Evolutionary conservation across 2,888 invertebrate species (phyloP).

Genomic region (Pristionchus japonicus): DNA sequence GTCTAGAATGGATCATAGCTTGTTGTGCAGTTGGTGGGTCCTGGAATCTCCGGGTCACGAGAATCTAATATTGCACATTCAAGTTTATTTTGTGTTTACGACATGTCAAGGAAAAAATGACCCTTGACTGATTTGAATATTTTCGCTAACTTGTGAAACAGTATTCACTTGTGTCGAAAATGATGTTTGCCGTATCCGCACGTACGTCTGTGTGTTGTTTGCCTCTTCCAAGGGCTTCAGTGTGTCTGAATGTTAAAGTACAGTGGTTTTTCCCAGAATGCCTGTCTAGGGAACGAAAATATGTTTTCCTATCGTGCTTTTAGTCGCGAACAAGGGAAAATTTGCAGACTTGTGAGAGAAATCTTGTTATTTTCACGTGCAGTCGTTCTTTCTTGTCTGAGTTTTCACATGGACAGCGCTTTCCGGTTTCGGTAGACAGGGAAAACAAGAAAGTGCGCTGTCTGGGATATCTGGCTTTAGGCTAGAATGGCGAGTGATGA

Average conservation of each 20-base stretch:
- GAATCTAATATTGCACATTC: no score
- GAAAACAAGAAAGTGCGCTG: background rate
- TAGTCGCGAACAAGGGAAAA: background rate
- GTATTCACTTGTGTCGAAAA: background rate
- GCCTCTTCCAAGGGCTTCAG: background rate
- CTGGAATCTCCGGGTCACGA: no score
- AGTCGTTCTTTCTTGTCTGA: background rate
- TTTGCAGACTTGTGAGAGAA: background rate
- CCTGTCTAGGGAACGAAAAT: background rate
- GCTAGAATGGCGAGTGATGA: no score
- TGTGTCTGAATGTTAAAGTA: background rate
- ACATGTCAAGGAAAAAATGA: no score
- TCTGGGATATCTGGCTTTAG: background rate
- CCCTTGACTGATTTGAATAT: no score
- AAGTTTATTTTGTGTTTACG: no score
- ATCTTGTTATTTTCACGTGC: background rate
- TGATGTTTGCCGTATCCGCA: background rate
- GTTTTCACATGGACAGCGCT: background rate
- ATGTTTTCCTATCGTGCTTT: background rate
- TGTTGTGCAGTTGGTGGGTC: no score
- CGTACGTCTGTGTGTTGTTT: background rate
- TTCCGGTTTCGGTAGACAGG: background rate
- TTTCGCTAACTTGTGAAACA: no score
- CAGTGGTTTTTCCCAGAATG: background rate
- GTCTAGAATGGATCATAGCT: no score